Percentiles rank a stretch among this genome's conserved stretches.
These are phyloP conservation scores for Andricus quercusramuli DNA, from an alignment of 2,888 invertebrate species.

Conservation along the genomic window DNA sequence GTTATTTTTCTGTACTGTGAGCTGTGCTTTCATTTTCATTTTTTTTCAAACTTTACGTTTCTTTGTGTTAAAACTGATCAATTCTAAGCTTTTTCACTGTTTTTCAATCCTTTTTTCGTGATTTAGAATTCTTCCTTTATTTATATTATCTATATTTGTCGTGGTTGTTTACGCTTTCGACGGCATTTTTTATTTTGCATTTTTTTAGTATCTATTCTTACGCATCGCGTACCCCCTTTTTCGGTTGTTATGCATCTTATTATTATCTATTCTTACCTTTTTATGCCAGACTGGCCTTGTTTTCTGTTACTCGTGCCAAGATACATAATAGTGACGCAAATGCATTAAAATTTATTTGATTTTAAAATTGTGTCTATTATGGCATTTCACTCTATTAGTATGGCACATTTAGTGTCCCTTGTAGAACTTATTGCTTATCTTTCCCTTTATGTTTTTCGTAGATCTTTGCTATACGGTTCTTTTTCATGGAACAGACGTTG, in stretches of 20 bases:
- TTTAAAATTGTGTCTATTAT: neutral
- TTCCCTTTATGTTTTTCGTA: slow-evolving; percentile 45
- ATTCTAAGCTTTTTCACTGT: neutral
- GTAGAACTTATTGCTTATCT: slow-evolving; percentile 18
- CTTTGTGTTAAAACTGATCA: slow-evolving; percentile 6
- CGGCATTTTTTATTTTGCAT: slow-evolving; percentile 4
- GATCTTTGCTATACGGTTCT: slow-evolving; percentile 52
- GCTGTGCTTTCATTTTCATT: neutral
- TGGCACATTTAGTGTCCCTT: slow-evolving; percentile 5
- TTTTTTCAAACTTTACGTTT: neutral
- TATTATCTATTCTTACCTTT: neutral
- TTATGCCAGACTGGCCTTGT: slow-evolving; percentile 5
- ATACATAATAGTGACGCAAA: neutral
- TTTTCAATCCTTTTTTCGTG: neutral
- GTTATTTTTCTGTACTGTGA: slow-evolving; percentile 20
- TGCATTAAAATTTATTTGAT: neutral
- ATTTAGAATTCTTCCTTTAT: neutral
- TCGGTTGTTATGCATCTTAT: neutral
- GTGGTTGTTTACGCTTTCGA: neutral
- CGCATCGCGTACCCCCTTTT: neutral
- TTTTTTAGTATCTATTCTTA: neutral
- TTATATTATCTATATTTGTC: neutral
- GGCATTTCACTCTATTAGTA: neutral
- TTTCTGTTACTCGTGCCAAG: slow-evolving; percentile 2
- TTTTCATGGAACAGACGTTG: slow-evolving; percentile 66